These are phyloP conservation scores for Cheilosia grossa DNA, from an alignment of 2,888 invertebrate genomes.

Conservation along the genomic window DNA sequence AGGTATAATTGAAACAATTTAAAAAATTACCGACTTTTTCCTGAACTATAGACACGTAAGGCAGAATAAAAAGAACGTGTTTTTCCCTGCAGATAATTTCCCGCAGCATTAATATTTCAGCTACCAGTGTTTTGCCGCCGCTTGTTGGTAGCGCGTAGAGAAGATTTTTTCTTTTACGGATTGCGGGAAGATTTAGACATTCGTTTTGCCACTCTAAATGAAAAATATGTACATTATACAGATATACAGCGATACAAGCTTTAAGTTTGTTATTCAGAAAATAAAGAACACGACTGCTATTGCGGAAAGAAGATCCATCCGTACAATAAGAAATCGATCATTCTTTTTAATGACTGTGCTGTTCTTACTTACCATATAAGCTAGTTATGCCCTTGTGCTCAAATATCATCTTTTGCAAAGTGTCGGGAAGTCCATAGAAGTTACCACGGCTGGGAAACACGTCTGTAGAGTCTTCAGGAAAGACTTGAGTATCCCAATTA, in stretches of 20 bases:
- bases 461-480: slow-evolving; percentile 75
- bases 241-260: neutral
- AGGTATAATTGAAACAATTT: neutral
- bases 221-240: neutral
- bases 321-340: too few species aligned
- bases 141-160: slow-evolving; percentile 97
- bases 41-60: slow-evolving; percentile 98
- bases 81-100: slow-evolving; percentile 91
- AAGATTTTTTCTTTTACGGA: slow-evolving; percentile 89
- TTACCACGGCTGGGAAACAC: slow-evolving; percentile 82
- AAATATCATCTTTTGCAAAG: slow-evolving; percentile 88
- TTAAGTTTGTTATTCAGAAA: neutral
- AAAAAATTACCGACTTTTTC: slow-evolving; percentile 89
- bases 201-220: slow-evolving; percentile 95
- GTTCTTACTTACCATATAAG: slow-evolving; percentile 88
- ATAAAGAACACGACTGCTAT: neutral
- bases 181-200: slow-evolving; percentile 91
- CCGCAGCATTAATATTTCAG: slow-evolving; percentile 95
- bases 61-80: slow-evolving; percentile 95
- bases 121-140: slow-evolving; percentile 98
- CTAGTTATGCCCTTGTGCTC: slow-evolving; percentile 90
- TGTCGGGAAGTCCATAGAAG: slow-evolving; percentile 92
- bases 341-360: too few species aligned
- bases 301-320: too few species aligned
- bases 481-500: slow-evolving; percentile 80